Conservation (phyloP, 2,797 vertebrate species). For the Cuniculus paca region DNA sequence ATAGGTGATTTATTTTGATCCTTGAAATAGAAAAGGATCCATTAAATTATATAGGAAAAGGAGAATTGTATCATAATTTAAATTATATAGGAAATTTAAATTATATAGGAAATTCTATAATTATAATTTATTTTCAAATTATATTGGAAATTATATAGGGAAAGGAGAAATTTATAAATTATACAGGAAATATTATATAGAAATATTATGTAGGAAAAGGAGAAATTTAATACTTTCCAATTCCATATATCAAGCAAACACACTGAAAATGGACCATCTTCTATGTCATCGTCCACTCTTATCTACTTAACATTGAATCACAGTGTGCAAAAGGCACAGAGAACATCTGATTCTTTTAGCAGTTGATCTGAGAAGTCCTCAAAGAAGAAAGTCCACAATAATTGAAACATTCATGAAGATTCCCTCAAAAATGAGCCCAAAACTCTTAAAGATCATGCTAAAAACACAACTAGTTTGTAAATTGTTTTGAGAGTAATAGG, state of each 20-base stretch:
- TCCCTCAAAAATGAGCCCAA: neutral
- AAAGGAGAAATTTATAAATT: too few species aligned
- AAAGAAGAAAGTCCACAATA: neutral
- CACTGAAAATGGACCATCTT: neutral
- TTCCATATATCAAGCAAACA: neutral
- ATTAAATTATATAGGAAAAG: constrained; percentile 27
- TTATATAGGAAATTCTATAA: too few species aligned
- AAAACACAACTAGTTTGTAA: neutral
- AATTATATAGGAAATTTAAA: too few species aligned
- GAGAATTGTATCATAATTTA: too few species aligned
- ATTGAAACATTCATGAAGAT: neutral
- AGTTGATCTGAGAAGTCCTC: neutral
- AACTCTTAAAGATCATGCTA: neutral
- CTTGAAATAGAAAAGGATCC: neutral
- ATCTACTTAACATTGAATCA: neutral
- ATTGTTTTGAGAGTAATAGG: neutral
- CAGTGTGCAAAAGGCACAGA: neutral
- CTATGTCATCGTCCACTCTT: neutral
- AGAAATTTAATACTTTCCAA: neutral
- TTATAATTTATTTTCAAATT: too few species aligned
- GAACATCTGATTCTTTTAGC: constrained; percentile 1
- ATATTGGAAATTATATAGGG: too few species aligned
- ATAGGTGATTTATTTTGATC: constrained; percentile 15
- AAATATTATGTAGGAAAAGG: constrained; percentile 17
- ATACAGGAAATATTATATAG: too few species aligned